Evolutionary conservation across 2,888 invertebrate species (phyloP).

Genomic region (Ormyrus labotus): DNA sequence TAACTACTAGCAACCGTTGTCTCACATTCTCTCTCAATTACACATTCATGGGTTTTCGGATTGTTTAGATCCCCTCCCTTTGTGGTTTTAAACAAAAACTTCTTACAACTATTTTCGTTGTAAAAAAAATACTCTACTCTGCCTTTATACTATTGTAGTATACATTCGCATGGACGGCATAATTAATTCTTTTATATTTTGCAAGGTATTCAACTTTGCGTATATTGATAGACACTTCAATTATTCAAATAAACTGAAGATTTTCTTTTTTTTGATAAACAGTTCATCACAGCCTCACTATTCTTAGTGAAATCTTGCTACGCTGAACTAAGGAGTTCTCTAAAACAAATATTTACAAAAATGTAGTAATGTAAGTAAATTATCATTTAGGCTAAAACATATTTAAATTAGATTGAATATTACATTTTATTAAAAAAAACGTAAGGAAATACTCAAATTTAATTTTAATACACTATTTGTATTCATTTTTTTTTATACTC

Average conservation of each 20-base stretch:
- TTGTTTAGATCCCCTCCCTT: slow-evolving; percentile 8
- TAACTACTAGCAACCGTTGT: slow-evolving; percentile 32
- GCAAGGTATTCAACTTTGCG: slow-evolving; percentile 47
- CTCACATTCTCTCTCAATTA: slow-evolving; percentile 17
- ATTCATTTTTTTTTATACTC: neutral
- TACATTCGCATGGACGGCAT: slow-evolving; percentile 53
- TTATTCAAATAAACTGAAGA: slow-evolving; percentile 45
- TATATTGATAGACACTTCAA: slow-evolving; percentile 39
- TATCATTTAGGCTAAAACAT: no score
- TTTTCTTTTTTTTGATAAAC: slow-evolving; percentile 58
- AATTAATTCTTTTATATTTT: slow-evolving; percentile 49
- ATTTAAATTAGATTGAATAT: no score
- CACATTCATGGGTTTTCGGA: slow-evolving; percentile 19
- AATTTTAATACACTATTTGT: neutral
- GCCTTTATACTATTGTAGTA: slow-evolving; percentile 52
- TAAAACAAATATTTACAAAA: slow-evolving; percentile 61
- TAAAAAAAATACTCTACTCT: slow-evolving; percentile 52
- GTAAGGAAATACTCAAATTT: no score
- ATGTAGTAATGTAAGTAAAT: neutral
- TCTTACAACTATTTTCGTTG: slow-evolving; percentile 44
- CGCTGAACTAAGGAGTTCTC: slow-evolving; percentile 75
- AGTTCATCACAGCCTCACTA: slow-evolving; percentile 72
- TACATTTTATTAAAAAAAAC: no score
- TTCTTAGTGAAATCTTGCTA: slow-evolving; percentile 71
- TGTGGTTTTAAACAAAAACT: slow-evolving; percentile 21